phyloP scores from a whole-genome alignment of 2,113 vertebrate species.

The Oreocharis arfaki region DNA sequence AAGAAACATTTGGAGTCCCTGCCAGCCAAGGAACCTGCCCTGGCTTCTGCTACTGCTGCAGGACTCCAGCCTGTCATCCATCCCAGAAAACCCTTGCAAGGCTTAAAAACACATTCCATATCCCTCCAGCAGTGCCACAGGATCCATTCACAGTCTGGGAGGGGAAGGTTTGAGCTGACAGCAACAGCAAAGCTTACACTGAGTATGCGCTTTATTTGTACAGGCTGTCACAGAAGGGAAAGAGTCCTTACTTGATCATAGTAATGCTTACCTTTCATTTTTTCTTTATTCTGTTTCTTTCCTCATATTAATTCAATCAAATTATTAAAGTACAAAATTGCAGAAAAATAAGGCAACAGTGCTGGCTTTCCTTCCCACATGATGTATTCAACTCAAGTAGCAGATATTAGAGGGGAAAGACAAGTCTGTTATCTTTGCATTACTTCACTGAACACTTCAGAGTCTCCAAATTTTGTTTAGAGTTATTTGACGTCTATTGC shows the following conservation, averaged over 20 bases:
- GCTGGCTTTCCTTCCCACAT: background rate
- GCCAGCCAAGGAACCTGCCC: fast-evolving
- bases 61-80: background rate
- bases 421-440: background rate
- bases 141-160: background rate
- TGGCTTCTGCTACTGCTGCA: fast-evolving
- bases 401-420: background rate
- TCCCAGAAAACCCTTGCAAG: background rate
- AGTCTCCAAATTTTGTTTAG: background rate
- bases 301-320: background rate
- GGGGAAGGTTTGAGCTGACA: background rate
- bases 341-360: background rate
- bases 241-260: background rate
- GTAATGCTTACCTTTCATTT: background rate
- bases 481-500: background rate
- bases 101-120: background rate
- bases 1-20: fast-evolving
- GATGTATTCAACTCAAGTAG: background rate
- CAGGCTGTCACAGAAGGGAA: background rate
- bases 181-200: background rate
- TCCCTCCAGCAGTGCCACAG: background rate
- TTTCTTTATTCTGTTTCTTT: background rate
- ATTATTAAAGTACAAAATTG: background rate
- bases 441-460: background rate
- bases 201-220: background rate